Evolutionary conservation across 2,888 invertebrate species (phyloP).

Genomic region (Ormyrus thymus): DNA sequence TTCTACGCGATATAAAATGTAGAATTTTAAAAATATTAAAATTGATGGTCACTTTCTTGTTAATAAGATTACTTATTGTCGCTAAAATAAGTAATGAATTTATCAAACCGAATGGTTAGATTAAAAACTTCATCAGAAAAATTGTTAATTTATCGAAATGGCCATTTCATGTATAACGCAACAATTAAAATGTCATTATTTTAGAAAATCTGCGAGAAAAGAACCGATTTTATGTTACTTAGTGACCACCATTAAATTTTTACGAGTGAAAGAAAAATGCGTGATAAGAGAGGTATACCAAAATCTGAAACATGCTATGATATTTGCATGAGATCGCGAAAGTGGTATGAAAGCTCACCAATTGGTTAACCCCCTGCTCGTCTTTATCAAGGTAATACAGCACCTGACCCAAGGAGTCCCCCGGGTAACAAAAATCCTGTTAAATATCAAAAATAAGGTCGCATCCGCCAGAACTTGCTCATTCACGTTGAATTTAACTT

Average conservation of each 20-base stretch:
- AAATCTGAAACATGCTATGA: slow-evolving; percentile 48
- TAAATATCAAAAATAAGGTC: slow-evolving; percentile 64
- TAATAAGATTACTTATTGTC: no score
- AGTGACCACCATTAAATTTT: no score
- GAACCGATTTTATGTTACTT: no score
- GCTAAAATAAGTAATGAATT: no score
- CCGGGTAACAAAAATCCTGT: slow-evolving; percentile 72
- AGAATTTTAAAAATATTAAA: no score
- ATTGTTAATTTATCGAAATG: no score
- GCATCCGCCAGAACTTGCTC: background rate
- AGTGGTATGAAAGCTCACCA: slow-evolving; percentile 72
- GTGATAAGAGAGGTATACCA: background rate
- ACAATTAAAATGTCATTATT: background rate
- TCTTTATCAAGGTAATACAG: slow-evolving; percentile 72
- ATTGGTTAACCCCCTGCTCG: slow-evolving; percentile 66
- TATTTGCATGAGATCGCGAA: slow-evolving; percentile 61
- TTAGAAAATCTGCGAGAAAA: background rate
- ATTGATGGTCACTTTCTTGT: no score
- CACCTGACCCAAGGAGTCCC: slow-evolving; percentile 72
- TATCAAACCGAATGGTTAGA: no score
- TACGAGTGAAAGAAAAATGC: no score
- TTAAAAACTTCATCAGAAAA: no score
- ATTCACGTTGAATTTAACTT: slow-evolving; percentile 7
- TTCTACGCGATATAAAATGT: background rate
- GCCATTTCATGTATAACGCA: no score